Evolutionary conservation across 2,797 vertebrate genomes (phyloP).

Genomic region (Hephaestus fuliginosus): DNA sequence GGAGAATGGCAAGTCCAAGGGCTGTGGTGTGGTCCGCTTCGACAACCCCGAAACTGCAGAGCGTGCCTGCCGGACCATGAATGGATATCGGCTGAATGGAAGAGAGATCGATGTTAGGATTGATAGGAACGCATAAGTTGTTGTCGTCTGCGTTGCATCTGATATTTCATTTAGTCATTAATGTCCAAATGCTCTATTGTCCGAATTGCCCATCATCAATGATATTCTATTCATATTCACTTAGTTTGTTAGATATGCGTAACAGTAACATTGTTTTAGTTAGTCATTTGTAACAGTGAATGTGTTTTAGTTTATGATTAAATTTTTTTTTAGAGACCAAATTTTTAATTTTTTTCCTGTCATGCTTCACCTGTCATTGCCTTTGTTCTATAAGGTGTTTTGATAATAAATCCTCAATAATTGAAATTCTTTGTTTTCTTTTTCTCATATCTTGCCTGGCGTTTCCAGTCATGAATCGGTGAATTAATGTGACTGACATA

Average conservation of each 20-base stretch:
- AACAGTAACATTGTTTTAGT: slow-evolving; percentile 62
- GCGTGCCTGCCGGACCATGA: slow-evolving; percentile 96
- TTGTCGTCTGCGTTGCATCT: slow-evolving; percentile 43
- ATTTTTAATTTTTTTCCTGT: slow-evolving; percentile 70
- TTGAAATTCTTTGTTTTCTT: slow-evolving; percentile 30
- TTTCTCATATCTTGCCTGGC: background rate
- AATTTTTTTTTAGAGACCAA: slow-evolving; percentile 82
- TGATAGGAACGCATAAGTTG: slow-evolving; percentile 93
- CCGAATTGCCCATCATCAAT: slow-evolving; percentile 46
- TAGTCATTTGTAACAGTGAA: slow-evolving; percentile 66
- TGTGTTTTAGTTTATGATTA: slow-evolving; percentile 75
- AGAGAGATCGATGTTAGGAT: slow-evolving; percentile 98
- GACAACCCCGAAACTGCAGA: slow-evolving; percentile 96
- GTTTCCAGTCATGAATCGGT: no score
- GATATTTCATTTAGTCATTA: slow-evolving; percentile 45
- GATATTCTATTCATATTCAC: slow-evolving; percentile 49
- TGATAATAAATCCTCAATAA: slow-evolving; percentile 86
- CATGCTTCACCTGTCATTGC: slow-evolving; percentile 68
- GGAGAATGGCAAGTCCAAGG: slow-evolving; percentile 99
- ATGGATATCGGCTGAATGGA: slow-evolving; percentile 94
- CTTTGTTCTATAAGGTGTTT: slow-evolving; percentile 84
- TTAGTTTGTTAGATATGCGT: slow-evolving; percentile 69
- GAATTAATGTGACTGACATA: background rate
- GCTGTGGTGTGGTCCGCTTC: slow-evolving; percentile 96
- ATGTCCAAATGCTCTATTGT: slow-evolving; percentile 44